These are phyloP conservation scores for Sepioteuthis lessoniana DNA, from an alignment of 2,888 invertebrate genomes.

Conservation along the genomic window DNA sequence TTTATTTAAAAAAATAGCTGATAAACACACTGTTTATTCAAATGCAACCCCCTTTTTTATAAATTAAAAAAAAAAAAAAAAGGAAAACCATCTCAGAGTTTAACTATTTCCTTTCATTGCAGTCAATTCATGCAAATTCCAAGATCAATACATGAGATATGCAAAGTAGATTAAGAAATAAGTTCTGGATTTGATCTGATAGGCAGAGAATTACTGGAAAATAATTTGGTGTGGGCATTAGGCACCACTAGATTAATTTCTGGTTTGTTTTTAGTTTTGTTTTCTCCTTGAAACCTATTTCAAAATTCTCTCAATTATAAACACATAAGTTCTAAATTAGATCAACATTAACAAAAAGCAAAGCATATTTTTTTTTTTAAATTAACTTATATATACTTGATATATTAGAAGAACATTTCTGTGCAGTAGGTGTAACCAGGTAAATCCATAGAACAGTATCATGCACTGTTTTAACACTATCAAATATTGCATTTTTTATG, in stretches of 20 bases:
- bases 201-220: not conserved
- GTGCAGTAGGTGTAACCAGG: no score
- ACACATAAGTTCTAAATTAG: not conserved
- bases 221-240: not conserved
- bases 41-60: conserved; percentile 1
- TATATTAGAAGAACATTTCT: no score
- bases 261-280: conserved; percentile 33
- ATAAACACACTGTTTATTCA: conserved; percentile 33
- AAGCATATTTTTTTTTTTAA: no score
- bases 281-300: not conserved
- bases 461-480: no score
- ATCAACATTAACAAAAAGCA: no score
- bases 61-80: not conserved
- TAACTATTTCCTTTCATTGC: not conserved
- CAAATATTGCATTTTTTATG: no score
- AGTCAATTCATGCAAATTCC: not conserved
- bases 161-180: not conserved
- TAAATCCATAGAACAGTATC: no score
- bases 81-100: not conserved
- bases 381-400: no score
- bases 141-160: not conserved
- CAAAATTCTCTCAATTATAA: not conserved
- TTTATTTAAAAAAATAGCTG: not conserved
- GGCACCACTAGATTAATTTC: not conserved
- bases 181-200: conserved; percentile 33